Evolutionary conservation across 2,113 vertebrate species (phyloP).

Genomic region (Aspidoscelis tigris): DNA sequence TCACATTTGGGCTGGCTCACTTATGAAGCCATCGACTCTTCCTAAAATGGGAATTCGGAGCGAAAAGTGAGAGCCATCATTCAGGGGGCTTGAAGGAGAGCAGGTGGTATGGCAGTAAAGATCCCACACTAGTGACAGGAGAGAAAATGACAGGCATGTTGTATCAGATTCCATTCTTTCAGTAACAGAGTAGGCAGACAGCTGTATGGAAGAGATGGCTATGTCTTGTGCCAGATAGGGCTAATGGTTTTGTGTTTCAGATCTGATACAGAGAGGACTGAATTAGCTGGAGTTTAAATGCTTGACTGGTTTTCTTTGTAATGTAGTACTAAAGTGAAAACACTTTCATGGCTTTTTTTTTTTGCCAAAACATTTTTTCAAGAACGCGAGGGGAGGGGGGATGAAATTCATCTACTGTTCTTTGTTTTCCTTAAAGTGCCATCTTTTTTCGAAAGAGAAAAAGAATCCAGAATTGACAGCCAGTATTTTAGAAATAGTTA

Average conservation of each 20-base stretch:
- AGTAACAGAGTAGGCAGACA: background rate
- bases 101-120: background rate
- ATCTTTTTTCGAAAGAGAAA: constrained; percentile 16
- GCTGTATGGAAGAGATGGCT: background rate
- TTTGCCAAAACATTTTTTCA: constrained; percentile 35
- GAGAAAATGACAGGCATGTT: background rate
- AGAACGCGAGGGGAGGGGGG: constrained; percentile 33
- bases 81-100: background rate
- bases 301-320: background rate
- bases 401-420: constrained; percentile 32
- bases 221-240: background rate
- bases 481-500: constrained; percentile 67
- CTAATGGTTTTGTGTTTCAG: constrained; percentile 16
- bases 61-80: background rate
- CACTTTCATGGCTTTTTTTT: constrained; percentile 33
- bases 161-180: background rate
- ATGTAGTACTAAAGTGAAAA: constrained; percentile 11
- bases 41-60: background rate
- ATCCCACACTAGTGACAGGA: background rate
- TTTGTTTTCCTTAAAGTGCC: constrained; percentile 39
- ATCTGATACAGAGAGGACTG: constrained; percentile 15
- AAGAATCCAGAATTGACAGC: constrained; percentile 47
- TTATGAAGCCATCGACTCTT: rapidly evolving
- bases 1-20: rapidly evolving
- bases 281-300: constrained; percentile 6